Base-by-base conservation (phyloP, 2,113 vertebrate genomes). In the Atlantisia rogersi region DNA sequence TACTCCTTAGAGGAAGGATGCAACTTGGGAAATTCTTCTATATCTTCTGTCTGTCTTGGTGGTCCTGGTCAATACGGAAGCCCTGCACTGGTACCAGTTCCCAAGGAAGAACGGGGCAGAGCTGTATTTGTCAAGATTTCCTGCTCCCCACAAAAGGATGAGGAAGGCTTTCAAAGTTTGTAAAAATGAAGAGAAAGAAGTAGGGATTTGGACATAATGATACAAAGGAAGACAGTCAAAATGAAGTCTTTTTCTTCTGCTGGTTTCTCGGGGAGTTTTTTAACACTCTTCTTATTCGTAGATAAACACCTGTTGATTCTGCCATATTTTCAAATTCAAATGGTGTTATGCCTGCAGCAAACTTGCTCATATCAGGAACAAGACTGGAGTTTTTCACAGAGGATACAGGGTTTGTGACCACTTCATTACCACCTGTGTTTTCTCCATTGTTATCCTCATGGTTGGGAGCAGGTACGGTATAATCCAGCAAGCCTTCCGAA, bases 281-380 rank as follows among this genome's bases (percentile, higher is more conserved):
- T 59, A 99, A 97, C 81, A 99, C 95, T 56, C 95, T 99, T 96
- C 99, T 98, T 97, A 99, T 99, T 83, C 97, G 98, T 48, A 99
- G 98, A 92, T 99, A 99, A 82, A 98, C 98, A 28, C 99, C 99
- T 1, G 99, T 99, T 5, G 99, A 98, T 83, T 99, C 99, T 5
- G 99, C 98, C 96, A 99, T 99, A 46, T 99, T 99, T 29, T 99
- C 99, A 88, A 98, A 99, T 65, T 99, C 99, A 80, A 99, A 99
- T 0, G 99, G 99, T 32, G 99, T 98, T 22, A 99, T 99, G 28
- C 99, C 99, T 10, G 94, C 98, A 22, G 99, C 99, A 90, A 99
- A 99, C 91, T 98, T 99, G 97, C 99, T 99, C 96, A 99, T 98
- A 88, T 99, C 99, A 28, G 99, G 99, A 71, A 99, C 96, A 5